These are phyloP conservation scores for Tachypleus tridentatus DNA, from an alignment of 1,140 invertebrate species.

Conservation along the genomic window DNA sequence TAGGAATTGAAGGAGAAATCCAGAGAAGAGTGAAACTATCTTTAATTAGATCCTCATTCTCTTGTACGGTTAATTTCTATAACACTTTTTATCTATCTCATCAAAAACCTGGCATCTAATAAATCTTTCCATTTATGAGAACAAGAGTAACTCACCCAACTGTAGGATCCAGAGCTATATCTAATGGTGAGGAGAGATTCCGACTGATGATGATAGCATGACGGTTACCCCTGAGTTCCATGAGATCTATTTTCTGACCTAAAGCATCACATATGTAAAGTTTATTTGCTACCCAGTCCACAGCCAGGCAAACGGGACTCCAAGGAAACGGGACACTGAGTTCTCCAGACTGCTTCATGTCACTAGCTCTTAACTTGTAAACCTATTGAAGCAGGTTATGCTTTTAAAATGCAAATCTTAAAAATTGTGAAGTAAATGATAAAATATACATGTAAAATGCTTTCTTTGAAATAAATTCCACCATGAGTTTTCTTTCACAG, in stretches of 20 bases:
- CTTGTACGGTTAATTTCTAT: too few species aligned
- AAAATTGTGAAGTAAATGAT: too few species aligned
- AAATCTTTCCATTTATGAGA: conserved; percentile 1
- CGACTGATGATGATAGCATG: conserved; percentile 81
- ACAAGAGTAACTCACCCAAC: conserved; percentile 45
- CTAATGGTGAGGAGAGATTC: conserved; percentile 78
- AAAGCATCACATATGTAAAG: conserved; percentile 87
- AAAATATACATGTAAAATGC: too few species aligned
- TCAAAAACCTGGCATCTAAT: neutral
- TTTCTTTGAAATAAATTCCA: too few species aligned
- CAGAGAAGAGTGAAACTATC: too few species aligned
- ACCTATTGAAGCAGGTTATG: too few species aligned
- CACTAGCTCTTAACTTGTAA: too few species aligned
- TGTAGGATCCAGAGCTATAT: conserved; percentile 83
- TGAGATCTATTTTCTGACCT: conserved; percentile 84
- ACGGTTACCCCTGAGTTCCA: conserved; percentile 67
- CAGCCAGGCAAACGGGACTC: conserved; percentile 75
- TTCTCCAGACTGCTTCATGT: conserved; percentile 33
- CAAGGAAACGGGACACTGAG: conserved; percentile 65
- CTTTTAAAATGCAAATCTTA: too few species aligned
- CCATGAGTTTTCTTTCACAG: too few species aligned
- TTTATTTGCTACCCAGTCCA: conserved; percentile 96
- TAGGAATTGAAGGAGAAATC: too few species aligned
- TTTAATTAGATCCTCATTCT: too few species aligned
- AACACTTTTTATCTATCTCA: conserved; percentile 2